Base-by-base conservation (phyloP, 1,140 invertebrate species). In the Aphelinus atriplicis region DNA sequence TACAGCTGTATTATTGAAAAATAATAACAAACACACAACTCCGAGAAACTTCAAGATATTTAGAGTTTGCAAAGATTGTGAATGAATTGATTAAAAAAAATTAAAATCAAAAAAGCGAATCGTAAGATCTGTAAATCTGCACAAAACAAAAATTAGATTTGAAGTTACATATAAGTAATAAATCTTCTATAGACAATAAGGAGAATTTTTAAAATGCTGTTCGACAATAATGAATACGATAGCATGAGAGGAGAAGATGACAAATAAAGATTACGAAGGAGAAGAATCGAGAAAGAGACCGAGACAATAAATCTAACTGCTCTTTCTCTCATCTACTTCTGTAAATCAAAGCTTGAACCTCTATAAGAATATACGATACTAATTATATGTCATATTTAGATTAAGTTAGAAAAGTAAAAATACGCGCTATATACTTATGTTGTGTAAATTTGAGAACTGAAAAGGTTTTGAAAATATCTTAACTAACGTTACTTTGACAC, bases 201-300 rank as follows among this genome's bases (percentile, higher is more conserved):
- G 78, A 82, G 76, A 75, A 85, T 82, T 81, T 84, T 84, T 83
- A 56, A 71, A 66, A 85, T 87, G 86, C 87, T 87, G 87, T 88
- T 86, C 82, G 87, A 88, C 87, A 88, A 87, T 87, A 88, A 88
- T 83, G 81, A 76, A 73, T 82, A 85, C 79, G 50, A 77, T 84
- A 82, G 76, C 71, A 78, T 10, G 75, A 64, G 5, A 46, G 47
- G 53, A 67, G 2, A 53, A 64, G 64, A 58, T 60, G 50, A 79
- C 47, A 77, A 71, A 64, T 50, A 77, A 69, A 60, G 62, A 69
- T 43, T 65, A 47, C 62, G 62, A 58, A 55, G 26, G 26, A 26
- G 26, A 26, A 26, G 26, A 26, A 26, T 42, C 7, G 56, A 56
- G 57, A 58, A 58, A 61, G 71, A 81, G n/a, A 50, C 64, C 26